Conservation (phyloP, 2,113 vertebrate genomes). For the Paralichthys olivaceus region DNA sequence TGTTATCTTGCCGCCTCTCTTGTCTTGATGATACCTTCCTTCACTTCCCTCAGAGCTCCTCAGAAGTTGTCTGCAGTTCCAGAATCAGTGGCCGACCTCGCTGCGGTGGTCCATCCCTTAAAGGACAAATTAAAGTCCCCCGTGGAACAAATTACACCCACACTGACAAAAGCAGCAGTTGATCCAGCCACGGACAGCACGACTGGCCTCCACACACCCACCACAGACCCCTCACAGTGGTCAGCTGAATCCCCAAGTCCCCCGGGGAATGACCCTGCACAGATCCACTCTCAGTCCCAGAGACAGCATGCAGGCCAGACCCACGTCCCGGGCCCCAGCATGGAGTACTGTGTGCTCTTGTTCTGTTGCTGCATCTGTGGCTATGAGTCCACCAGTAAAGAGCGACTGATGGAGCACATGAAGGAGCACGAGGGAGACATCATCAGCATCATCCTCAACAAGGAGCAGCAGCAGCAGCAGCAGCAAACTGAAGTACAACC, state of each 20-base stretch:
- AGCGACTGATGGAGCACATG: conserved; percentile 97
- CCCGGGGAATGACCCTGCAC: conserved; percentile 31
- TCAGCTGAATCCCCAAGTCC: not conserved
- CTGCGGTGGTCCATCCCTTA: conserved; percentile 24
- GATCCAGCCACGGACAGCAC: conserved; percentile 16
- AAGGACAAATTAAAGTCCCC: conserved; percentile 74
- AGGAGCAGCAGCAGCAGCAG: conserved; percentile 83
- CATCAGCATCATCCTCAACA: conserved; percentile 97
- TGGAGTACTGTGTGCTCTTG: conserved; percentile 93
- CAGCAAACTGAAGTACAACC: conserved; percentile 51
- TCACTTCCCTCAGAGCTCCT: conserved; percentile 41
- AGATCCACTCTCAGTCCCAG: conserved; percentile 56
- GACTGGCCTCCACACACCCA: not conserved
- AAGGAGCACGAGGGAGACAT: conserved; percentile 98
- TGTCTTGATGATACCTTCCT: not conserved
- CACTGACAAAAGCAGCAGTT: not conserved
- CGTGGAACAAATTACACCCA: conserved; percentile 53
- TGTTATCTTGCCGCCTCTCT: not conserved
- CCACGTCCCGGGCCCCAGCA: conserved; percentile 38
- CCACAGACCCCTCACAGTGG: conserved; percentile 48
- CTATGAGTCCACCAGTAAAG: conserved; percentile 96
- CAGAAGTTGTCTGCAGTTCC: conserved; percentile 56
- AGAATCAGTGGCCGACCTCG: conserved; percentile 63
- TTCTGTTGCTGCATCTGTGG: conserved; percentile 99
- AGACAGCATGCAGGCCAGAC: conserved; percentile 35